Percentiles rank a stretch among this genome's conserved stretches.
These are phyloP conservation scores for Petrosia ficiformis DNA, from an alignment of 37 sponge, comb jelly and placozoan genomes.

Conservation along the genomic window DNA sequence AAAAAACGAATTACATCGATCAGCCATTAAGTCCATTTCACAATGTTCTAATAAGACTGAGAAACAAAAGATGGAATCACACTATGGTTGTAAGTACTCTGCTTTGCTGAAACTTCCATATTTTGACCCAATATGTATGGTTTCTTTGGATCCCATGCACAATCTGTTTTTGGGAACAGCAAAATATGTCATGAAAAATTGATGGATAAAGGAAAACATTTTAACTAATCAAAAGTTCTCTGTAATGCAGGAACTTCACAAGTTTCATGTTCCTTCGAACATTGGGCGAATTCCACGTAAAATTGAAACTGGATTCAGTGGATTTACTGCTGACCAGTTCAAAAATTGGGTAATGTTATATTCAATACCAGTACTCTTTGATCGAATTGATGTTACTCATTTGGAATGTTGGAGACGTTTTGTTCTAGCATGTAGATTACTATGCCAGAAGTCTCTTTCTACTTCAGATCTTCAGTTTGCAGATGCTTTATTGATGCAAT, in stretches of 20 bases:
- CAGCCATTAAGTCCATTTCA: not conserved
- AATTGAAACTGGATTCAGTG: slow-evolving; percentile 33
- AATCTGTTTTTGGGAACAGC: slow-evolving; percentile 7
- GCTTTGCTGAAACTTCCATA: slow-evolving; percentile 45
- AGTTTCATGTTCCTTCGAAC: slow-evolving; percentile 22
- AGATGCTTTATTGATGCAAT: no score
- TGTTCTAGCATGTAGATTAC: slow-evolving; percentile 48
- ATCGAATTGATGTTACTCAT: slow-evolving; percentile 16
- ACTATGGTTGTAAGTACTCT: slow-evolving; percentile 46
- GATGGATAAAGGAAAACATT: no score
- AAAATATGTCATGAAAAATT: not conserved
- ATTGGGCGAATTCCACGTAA: slow-evolving; percentile 45
- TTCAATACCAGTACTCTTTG: slow-evolving; percentile 35
- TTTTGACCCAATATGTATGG: slow-evolving; percentile 32
- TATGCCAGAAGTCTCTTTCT: no score
- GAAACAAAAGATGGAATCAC: slow-evolving; percentile 11
- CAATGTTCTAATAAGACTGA: slow-evolving; percentile 11
- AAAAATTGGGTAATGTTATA: slow-evolving; percentile 50
- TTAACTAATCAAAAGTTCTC: no score
- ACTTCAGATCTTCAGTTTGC: no score
- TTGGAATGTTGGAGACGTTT: slow-evolving; percentile 46
- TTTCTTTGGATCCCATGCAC: slow-evolving; percentile 14
- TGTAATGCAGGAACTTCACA: slow-evolving; percentile 15
- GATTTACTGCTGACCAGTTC: slow-evolving; percentile 69
- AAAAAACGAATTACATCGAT: slow-evolving; percentile 1